phyloP scores from a whole-genome alignment of 2,888 invertebrate genomes.

The Schizotus pectinicornis region DNA sequence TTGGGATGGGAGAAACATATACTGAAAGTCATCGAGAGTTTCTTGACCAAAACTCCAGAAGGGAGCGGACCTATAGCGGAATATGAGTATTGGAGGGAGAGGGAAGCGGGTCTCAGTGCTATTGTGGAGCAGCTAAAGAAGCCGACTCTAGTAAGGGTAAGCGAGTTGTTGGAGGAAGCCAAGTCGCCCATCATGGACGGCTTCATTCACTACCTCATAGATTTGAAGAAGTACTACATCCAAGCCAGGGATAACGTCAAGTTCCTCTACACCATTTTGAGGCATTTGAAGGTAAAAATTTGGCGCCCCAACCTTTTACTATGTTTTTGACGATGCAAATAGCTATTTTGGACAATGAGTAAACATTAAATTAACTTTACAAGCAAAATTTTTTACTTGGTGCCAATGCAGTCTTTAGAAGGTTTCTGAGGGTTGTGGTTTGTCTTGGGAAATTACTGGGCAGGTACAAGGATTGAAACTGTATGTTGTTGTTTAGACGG shows the following conservation, averaged over 20 bases:
- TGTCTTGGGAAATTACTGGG: too few species aligned
- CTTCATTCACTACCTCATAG: slow-evolving; percentile 67
- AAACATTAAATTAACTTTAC: too few species aligned
- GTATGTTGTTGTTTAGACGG: slow-evolving; percentile 43
- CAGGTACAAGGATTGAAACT: background rate
- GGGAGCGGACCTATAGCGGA: slow-evolving; percentile 84
- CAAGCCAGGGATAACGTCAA: slow-evolving; percentile 81
- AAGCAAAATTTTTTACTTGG: too few species aligned
- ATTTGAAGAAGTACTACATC: slow-evolving; percentile 69
- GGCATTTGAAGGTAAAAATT: slow-evolving; percentile 75
- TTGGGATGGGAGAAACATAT: slow-evolving; percentile 73
- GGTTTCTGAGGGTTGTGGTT: too few species aligned
- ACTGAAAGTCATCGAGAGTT: slow-evolving; percentile 63
- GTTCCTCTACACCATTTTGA: slow-evolving; percentile 75
- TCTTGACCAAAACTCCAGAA: slow-evolving; percentile 64
- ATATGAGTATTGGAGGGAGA: slow-evolving; percentile 84
- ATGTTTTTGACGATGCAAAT: too few species aligned
- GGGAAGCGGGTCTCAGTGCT: slow-evolving; percentile 77
- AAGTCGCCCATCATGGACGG: slow-evolving; percentile 64
- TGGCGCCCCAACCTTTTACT: too few species aligned
- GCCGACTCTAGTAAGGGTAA: slow-evolving; percentile 68
- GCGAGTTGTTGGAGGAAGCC: slow-evolving; percentile 63
- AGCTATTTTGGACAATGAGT: too few species aligned
- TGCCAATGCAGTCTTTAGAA: too few species aligned
- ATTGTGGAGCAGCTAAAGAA: slow-evolving; percentile 84